Evolutionary conservation across 2,113 vertebrate genomes (phyloP).

Genomic region (Neopipo cinnamomea): DNA sequence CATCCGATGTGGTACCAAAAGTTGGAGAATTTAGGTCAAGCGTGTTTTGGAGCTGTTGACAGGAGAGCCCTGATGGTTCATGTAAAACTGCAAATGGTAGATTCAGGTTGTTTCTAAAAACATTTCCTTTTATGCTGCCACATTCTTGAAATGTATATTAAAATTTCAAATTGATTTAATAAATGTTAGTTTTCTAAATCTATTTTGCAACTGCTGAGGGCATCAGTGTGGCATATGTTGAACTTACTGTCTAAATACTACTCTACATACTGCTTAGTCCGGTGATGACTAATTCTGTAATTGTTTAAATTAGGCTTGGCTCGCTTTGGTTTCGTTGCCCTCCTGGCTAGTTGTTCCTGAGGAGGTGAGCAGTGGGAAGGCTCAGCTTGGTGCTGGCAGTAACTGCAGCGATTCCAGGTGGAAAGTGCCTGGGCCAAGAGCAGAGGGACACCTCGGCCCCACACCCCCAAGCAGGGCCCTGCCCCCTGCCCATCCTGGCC

Average conservation of each 20-base stretch:
- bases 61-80: constrained; percentile 80
- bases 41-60: constrained; percentile 69
- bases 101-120: constrained; percentile 84
- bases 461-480: neutral
- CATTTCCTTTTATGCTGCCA: constrained; percentile 87
- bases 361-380: neutral
- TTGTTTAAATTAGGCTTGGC: constrained; percentile 56
- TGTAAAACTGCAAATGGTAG: constrained; percentile 79
- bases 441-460: neutral
- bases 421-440: neutral
- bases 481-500: neutral
- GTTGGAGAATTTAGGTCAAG: constrained; percentile 57
- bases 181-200: constrained; percentile 98
- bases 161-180: constrained; percentile 89
- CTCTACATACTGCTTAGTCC: neutral
- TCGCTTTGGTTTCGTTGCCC: constrained; percentile 52
- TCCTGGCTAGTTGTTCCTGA: constrained; percentile 34
- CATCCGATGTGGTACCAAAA: neutral
- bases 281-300: constrained; percentile 45
- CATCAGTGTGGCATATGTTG: constrained; percentile 67
- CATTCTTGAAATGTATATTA: constrained; percentile 89
- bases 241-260: constrained; percentile 48
- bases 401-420: neutral
- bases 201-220: constrained; percentile 79
- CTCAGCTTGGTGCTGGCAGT: neutral